Conservation (phyloP, 2,113 vertebrate species). For the Phalacrocorax brasilianus region DNA sequence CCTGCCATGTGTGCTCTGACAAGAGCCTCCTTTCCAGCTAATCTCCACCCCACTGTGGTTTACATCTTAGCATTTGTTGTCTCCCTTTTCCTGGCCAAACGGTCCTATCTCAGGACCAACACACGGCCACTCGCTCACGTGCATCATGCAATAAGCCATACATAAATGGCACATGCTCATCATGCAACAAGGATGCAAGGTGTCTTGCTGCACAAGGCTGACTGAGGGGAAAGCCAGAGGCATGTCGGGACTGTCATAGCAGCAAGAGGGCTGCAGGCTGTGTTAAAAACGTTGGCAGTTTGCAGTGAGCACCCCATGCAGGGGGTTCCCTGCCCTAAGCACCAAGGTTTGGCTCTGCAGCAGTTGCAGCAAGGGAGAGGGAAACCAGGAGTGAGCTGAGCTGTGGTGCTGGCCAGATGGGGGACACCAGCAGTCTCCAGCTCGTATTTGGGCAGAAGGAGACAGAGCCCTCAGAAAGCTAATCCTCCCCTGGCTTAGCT, state of each 20-base stretch:
- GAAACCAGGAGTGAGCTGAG: not conserved
- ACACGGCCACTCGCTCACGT: fast-evolving
- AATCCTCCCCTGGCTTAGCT: not conserved
- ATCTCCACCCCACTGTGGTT: not conserved
- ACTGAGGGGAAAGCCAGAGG: not conserved
- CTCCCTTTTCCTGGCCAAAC: not conserved
- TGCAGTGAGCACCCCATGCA: not conserved
- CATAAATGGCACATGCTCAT: fast-evolving
- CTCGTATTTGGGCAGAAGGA: not conserved
- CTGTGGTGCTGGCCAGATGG: not conserved
- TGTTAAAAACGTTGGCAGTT: not conserved
- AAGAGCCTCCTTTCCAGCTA: not conserved
- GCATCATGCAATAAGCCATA: not conserved
- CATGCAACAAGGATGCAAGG: not conserved
- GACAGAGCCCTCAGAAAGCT: not conserved
- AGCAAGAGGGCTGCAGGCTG: not conserved
- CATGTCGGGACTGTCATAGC: fast-evolving
- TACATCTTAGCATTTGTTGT: not conserved
- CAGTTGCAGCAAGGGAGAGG: not conserved
- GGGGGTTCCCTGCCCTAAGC: not conserved
- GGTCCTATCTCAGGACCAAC: not conserved
- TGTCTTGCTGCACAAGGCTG: not conserved
- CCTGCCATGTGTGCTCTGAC: fast-evolving
- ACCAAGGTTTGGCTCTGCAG: fast-evolving
- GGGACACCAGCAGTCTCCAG: not conserved